These are phyloP conservation scores for Ceratina australensis DNA, from an alignment of 1,140 invertebrate genomes.

Conservation along the genomic window DNA sequence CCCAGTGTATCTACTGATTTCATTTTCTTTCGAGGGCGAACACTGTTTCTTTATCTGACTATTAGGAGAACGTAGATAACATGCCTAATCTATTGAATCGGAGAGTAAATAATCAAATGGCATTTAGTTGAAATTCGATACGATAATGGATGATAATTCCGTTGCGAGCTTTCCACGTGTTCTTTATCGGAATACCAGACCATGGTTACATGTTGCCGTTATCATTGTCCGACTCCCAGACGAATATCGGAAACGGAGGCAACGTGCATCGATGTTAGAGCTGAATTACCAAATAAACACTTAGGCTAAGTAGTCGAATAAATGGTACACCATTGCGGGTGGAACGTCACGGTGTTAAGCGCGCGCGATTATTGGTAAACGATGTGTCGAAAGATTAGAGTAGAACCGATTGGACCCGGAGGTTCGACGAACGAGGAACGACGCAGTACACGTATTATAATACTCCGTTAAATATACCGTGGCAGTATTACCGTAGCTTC, in stretches of 20 bases:
- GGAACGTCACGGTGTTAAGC: background rate
- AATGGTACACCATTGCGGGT: background rate
- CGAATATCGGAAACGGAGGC: constrained; percentile 4
- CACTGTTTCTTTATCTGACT: too few relatives aligned
- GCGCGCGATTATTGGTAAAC: background rate
- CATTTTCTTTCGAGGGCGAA: too few relatives aligned
- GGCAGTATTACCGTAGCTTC: constrained; percentile 72
- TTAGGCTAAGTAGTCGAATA: constrained; percentile 46
- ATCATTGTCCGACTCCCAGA: background rate
- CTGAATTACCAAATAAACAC: constrained; percentile 41
- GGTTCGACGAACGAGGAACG: constrained; percentile 46
- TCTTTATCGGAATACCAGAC: constrained; percentile 4
- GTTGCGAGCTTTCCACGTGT: background rate
- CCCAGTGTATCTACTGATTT: too few relatives aligned
- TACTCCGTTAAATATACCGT: constrained; percentile 61
- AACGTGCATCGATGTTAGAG: constrained; percentile 39
- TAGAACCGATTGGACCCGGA: constrained; percentile 33
- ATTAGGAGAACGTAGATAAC: too few relatives aligned
- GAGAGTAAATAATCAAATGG: too few relatives aligned
- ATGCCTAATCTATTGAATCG: too few relatives aligned
- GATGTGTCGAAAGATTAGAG: constrained; percentile 2
- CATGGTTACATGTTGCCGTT: background rate
- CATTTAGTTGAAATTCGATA: too few relatives aligned
- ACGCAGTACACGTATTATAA: constrained; percentile 50
- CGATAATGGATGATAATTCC: background rate